Conservation (phyloP, 1,140 invertebrate genomes). For the Drosophila pachea region DNA sequence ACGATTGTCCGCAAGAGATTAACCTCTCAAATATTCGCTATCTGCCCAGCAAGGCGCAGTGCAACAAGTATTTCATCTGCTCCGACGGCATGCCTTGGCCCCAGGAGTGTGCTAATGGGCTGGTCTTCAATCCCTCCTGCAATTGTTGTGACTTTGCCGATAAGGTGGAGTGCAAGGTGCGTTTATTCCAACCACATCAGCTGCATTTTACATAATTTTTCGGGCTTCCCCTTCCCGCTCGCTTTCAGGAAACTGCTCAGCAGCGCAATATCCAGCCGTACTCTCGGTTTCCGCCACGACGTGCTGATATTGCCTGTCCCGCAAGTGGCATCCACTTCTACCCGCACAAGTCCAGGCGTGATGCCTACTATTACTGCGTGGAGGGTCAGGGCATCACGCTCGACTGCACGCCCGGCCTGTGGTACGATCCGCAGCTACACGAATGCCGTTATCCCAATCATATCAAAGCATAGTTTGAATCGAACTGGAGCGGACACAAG, state of each 20-base stretch:
- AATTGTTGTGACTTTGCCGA: slow-evolving; percentile 55
- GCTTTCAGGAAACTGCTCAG: slow-evolving; percentile 33
- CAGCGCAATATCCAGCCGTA: slow-evolving; percentile 59
- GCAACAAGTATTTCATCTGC: slow-evolving; percentile 66
- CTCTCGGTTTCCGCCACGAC: slow-evolving; percentile 55
- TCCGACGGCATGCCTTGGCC: slow-evolving; percentile 51
- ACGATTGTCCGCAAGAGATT: slow-evolving; percentile 52
- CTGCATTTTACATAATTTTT: background rate
- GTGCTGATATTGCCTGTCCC: slow-evolving; percentile 67
- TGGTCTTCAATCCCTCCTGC: slow-evolving; percentile 51
- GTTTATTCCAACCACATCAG: background rate
- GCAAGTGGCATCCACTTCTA: slow-evolving; percentile 49
- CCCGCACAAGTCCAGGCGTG: slow-evolving; percentile 50
- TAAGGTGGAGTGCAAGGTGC: slow-evolving; percentile 56
- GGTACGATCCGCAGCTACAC: slow-evolving; percentile 49
- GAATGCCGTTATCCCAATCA: slow-evolving; percentile 57
- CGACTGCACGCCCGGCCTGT: slow-evolving; percentile 69
- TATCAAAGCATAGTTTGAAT: slow-evolving; percentile 13
- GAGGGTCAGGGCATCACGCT: slow-evolving; percentile 62
- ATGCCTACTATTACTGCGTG: slow-evolving; percentile 69
- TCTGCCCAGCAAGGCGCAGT: slow-evolving; percentile 59
- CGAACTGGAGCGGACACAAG: background rate
- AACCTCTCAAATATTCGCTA: slow-evolving; percentile 57
- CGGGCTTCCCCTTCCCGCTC: no score
- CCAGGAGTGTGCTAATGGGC: slow-evolving; percentile 54